Conservation (phyloP, 2,797 vertebrate species). For the Scolopax rusticola region DNA sequence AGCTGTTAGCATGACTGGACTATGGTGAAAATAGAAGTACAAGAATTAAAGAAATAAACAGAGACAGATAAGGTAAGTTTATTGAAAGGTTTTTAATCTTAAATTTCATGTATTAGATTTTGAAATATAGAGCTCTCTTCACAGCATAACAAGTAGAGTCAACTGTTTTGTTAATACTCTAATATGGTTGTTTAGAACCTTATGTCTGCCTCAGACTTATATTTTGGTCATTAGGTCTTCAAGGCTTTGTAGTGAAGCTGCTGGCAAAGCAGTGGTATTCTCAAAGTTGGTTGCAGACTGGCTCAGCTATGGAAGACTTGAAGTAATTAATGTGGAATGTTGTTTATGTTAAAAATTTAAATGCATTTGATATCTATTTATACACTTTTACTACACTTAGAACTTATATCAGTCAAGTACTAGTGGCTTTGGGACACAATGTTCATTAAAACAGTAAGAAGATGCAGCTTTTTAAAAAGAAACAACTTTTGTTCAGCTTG, state of each 20-base stretch:
- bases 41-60: not conserved
- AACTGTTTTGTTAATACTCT: not conserved
- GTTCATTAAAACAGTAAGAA: not conserved
- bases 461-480: not conserved
- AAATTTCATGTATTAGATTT: not conserved
- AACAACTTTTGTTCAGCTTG: not conserved
- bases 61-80: not conserved
- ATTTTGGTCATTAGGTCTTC: not conserved
- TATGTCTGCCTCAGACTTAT: not conserved
- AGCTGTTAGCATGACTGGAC: not conserved
- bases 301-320: not conserved
- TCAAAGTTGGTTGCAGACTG: not conserved
- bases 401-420: not conserved
- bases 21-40: not conserved
- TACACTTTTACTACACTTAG: not conserved
- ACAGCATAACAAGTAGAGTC: not conserved
- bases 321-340: not conserved
- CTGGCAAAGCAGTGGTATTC: not conserved
- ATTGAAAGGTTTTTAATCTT: not conserved
- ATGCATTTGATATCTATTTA: not conserved
- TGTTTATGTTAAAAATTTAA: not conserved
- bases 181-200: not conserved
- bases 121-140: constrained; percentile 37
- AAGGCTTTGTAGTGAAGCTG: not conserved
- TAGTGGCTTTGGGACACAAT: not conserved